Percentiles rank a stretch among this genome's conserved stretches.
Evolutionary conservation across 2,888 invertebrate species (phyloP).

Genomic region (Agrilus biguttatus): DNA sequence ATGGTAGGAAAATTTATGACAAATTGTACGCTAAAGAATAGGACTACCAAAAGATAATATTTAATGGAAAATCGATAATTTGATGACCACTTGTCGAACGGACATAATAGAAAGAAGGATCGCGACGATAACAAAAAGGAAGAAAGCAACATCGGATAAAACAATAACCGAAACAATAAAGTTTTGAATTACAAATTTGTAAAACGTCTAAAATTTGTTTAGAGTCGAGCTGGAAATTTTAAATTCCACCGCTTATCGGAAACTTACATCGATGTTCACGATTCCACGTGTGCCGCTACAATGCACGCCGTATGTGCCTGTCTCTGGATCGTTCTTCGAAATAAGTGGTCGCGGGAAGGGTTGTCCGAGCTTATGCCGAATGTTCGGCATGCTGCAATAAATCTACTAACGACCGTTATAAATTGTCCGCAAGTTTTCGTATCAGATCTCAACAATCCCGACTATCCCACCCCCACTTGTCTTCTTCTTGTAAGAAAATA

Average conservation of each 20-base stretch:
- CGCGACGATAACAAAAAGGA: conserved; percentile 17
- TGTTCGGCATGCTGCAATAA: conserved; percentile 25
- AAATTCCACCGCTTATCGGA: conserved; percentile 27
- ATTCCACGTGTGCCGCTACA: conserved; percentile 6
- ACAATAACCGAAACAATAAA: conserved; percentile 29
- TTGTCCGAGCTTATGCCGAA: conserved; percentile 18
- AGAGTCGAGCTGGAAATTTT: conserved; percentile 28
- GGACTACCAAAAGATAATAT: too few relatives aligned
- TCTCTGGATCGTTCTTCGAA: conserved; percentile 2
- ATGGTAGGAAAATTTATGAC: too few relatives aligned
- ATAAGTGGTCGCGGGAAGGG: conserved; percentile 7
- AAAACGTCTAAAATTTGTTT: conserved; percentile 27
- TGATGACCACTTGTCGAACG: conserved; percentile 3
- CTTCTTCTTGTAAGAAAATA: background rate
- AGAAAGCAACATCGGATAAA: conserved; percentile 24
- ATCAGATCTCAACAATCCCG: conserved; percentile 23
- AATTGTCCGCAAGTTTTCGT: conserved; percentile 27
- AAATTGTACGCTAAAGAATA: too few relatives aligned
- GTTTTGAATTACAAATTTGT: conserved; percentile 31
- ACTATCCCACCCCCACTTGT: conserved; percentile 18
- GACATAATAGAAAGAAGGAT: conserved; percentile 14
- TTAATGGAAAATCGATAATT: too few relatives aligned
- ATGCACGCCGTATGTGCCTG: background rate
- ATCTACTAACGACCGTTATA: conserved; percentile 27
- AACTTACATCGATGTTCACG: conserved; percentile 23